Conservation (phyloP, 2,113 vertebrate species). For the Jaculus jaculus region DNA sequence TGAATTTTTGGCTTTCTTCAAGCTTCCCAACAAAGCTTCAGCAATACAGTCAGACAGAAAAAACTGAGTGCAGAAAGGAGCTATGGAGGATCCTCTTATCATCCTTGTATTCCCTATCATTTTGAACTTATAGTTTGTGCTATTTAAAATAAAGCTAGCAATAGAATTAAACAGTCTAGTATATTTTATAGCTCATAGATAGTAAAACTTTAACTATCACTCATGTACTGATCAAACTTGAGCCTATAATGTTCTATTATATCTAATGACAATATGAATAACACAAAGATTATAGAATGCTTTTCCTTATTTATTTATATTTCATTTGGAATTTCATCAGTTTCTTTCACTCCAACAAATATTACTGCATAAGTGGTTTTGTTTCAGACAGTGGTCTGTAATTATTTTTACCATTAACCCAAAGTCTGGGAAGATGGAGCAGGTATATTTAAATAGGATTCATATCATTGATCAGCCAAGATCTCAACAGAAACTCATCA, state of each 20-base stretch:
- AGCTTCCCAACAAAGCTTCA: not conserved
- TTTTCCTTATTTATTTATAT: not conserved
- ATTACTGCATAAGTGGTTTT: not conserved
- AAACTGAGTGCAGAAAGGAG: not conserved
- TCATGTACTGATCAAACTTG: slow-evolving; percentile 2
- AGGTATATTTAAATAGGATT: not conserved
- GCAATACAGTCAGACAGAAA: not conserved
- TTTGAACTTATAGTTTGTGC: not conserved
- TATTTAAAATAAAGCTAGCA: not conserved
- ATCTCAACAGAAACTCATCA: not conserved
- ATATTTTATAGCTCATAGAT: not conserved
- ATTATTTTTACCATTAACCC: not conserved
- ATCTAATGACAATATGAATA: slow-evolving; percentile 19
- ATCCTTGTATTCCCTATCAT: not conserved
- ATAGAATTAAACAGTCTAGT: not conserved
- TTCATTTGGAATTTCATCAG: not conserved
- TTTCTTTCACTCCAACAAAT: not conserved
- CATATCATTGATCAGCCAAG: not conserved
- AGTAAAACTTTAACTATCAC: not conserved
- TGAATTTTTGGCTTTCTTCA: not conserved
- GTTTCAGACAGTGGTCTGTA: not conserved
- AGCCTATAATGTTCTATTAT: not conserved
- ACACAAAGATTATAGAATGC: not conserved
- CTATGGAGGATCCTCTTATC: not conserved
- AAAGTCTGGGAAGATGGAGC: not conserved